A percentile compares a stretch with the other conserved stretches of the same genome.
These are phyloP conservation scores for Ceratothoa steindachneri DNA, from an alignment of 2,888 invertebrate species.

Conservation along the genomic window DNA sequence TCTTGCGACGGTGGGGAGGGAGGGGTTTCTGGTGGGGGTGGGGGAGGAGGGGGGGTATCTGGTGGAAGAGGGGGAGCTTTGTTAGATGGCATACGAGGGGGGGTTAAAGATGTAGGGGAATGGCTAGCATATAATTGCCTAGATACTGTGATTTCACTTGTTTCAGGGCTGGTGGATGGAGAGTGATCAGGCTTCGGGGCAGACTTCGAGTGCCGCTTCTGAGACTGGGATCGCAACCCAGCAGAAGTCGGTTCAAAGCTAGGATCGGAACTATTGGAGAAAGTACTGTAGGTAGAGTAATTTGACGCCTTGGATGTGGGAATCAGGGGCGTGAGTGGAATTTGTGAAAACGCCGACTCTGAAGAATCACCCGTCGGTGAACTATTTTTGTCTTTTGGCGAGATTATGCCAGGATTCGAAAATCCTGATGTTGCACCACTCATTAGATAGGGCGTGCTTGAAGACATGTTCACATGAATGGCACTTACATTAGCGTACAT, in stretches of 20 bases:
- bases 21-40: neutral
- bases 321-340: constrained; percentile 2
- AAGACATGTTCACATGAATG: constrained; percentile 3
- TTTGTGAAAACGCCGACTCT: neutral
- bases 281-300: neutral
- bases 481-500: constrained; percentile 8
- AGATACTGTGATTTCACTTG: neutral
- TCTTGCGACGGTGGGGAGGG: neutral
- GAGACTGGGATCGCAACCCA: neutral
- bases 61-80: neutral
- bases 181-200: neutral
- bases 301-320: neutral
- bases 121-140: neutral
- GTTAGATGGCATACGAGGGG: neutral
- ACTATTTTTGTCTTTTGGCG: neutral
- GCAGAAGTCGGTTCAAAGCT: neutral
- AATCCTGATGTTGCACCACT: neutral
- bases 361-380: neutral
- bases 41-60: neutral
- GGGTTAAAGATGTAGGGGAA: constrained; percentile 4
- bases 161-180: neutral
- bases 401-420: neutral
- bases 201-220: neutral
- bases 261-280: neutral
- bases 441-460: neutral